Percentiles rank a stretch among this genome's conserved stretches.
Evolutionary conservation across 2,797 vertebrate species (phyloP).

Genomic region (Micromesistius poutassou): DNA sequence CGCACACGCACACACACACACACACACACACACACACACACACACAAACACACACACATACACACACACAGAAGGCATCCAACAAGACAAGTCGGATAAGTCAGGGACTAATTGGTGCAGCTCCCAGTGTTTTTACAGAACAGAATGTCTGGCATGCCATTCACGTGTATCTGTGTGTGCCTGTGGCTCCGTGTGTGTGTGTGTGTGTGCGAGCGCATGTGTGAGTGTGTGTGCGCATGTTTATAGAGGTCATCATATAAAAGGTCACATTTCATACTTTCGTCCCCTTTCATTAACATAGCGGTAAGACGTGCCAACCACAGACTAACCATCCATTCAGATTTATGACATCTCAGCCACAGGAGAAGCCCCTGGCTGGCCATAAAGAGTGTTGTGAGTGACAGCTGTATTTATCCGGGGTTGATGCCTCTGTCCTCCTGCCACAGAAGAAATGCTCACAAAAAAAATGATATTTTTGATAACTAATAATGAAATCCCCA

Average conservation of each 20-base stretch:
- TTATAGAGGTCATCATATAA: background rate
- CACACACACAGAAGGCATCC: too few species aligned
- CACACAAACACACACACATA: too few species aligned
- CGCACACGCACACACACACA: conserved; percentile 5
- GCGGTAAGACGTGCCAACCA: background rate
- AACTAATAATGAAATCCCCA: conserved; percentile 21
- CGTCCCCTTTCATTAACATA: background rate
- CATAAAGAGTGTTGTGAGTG: background rate
- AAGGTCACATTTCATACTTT: background rate
- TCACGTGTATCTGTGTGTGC: conserved; percentile 5
- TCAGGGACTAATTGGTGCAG: background rate
- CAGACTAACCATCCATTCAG: background rate
- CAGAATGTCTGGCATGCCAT: background rate
- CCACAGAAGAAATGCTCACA: too few species aligned
- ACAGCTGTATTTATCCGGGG: background rate
- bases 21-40: too few species aligned
- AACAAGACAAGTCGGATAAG: background rate
- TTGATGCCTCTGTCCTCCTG: background rate
- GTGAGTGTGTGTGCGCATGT: background rate
- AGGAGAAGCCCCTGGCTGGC: background rate
- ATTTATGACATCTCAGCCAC: background rate
- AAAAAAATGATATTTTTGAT: background rate
- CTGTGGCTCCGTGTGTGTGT: conserved; percentile 6
- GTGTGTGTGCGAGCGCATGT: background rate
- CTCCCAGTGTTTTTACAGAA: background rate